These are phyloP conservation scores for Thyatira batis DNA, from an alignment of 2,888 invertebrate genomes.

Conservation along the genomic window DNA sequence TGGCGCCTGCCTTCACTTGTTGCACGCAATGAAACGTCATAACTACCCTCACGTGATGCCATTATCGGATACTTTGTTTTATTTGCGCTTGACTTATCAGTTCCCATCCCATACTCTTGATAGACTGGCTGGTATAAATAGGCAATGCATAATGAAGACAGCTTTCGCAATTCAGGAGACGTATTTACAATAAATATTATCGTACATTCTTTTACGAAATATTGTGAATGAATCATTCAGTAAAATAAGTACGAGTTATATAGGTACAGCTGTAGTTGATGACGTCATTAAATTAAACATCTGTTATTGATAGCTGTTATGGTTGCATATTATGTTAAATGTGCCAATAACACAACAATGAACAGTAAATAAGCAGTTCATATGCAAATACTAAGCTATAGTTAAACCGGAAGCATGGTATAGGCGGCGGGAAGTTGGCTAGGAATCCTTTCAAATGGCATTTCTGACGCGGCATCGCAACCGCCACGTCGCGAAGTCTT, in stretches of 20 bases:
- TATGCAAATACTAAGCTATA: conserved; percentile 28
- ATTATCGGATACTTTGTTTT: conserved; percentile 58
- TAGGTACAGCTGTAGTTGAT: too few species aligned
- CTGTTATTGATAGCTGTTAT: too few species aligned
- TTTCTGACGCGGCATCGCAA: conserved; percentile 18
- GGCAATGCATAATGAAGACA: not conserved
- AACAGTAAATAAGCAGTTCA: conserved; percentile 24
- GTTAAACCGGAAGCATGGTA: conserved; percentile 29
- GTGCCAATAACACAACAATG: not conserved
- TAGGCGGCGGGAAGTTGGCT: conserved; percentile 25
- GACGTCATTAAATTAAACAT: too few species aligned
- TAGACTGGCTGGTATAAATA: conserved; percentile 5
- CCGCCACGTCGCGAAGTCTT: conserved; percentile 12
- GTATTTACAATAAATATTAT: too few species aligned
- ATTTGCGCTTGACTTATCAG: conserved; percentile 46
- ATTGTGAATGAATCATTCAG: too few species aligned
- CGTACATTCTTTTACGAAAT: too few species aligned
- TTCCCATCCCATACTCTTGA: conserved; percentile 15
- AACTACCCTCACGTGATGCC: conserved; percentile 68
- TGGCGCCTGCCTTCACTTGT: conserved; percentile 71
- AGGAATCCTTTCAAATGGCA: conserved; percentile 38
- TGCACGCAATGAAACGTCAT: conserved; percentile 70
- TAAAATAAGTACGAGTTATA: too few species aligned
- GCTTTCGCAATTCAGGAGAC: too few species aligned
- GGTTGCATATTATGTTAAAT: too few species aligned